Percentiles rank a stretch among this genome's conserved stretches.
Conservation (phyloP, 2,888 invertebrate species). For the Xestoiulus laeticollis region DNA sequence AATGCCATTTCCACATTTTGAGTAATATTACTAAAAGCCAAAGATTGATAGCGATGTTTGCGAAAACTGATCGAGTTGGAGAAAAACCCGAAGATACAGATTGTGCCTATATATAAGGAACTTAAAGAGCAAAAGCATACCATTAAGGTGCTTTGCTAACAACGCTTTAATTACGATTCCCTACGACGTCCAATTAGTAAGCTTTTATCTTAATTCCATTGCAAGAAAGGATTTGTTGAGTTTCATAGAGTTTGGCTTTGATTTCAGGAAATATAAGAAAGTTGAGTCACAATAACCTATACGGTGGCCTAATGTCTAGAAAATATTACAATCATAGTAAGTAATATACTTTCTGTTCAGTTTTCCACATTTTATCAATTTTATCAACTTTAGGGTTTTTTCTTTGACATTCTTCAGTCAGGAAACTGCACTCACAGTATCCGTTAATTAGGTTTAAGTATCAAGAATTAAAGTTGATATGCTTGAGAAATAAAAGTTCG, state of each 20-base stretch:
- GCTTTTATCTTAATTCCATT: background rate
- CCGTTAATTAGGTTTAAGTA: background rate
- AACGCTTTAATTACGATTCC: background rate
- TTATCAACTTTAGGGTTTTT: background rate
- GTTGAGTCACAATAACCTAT: background rate
- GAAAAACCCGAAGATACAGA: background rate
- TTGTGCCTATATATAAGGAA: background rate
- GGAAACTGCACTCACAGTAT: too few species aligned
- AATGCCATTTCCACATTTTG: constrained; percentile 5
- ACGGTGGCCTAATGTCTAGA: background rate
- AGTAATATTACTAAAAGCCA: constrained; percentile 13
- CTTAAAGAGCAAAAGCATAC: background rate
- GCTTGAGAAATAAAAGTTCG: too few species aligned
- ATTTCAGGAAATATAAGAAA: background rate
- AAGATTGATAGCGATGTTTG: constrained; percentile 4
- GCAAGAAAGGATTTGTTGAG: background rate
- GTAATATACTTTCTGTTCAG: background rate
- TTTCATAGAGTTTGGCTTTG: background rate
- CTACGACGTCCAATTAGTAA: background rate
- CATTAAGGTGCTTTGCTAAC: background rate
- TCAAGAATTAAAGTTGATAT: background rate
- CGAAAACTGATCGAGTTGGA: background rate
- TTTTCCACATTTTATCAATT: background rate
- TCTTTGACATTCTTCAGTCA: background rate
- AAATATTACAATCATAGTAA: background rate